Percentiles rank a stretch among this genome's conserved stretches.
Evolutionary conservation across 2,888 invertebrate genomes (phyloP).

Genomic region (Megaustenia siamemsis): DNA sequence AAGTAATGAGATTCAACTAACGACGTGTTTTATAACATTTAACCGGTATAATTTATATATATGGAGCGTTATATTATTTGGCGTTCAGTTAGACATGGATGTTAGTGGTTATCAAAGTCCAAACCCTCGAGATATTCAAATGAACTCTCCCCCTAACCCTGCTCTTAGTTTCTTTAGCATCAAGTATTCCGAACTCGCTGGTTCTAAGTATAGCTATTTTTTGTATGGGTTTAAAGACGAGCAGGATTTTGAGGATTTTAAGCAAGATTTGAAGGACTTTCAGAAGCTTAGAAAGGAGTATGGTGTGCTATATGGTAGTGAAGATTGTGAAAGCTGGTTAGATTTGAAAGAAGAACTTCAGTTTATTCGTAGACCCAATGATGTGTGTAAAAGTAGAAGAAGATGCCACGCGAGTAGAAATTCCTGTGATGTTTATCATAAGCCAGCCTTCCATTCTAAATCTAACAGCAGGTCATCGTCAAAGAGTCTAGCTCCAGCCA

Average conservation of each 20-base stretch:
- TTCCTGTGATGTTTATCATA: neutral
- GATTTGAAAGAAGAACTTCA: conserved; percentile 40
- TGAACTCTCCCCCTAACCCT: neutral
- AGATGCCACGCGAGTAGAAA: neutral
- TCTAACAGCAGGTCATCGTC: neutral
- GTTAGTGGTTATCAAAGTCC: conserved; percentile 38
- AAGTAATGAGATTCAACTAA: too few species aligned
- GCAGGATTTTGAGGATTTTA: conserved; percentile 75
- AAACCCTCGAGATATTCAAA: neutral
- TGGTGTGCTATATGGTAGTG: neutral
- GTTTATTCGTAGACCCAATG: conserved; percentile 42
- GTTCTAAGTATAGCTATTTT: conserved; percentile 35
- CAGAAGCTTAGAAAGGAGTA: conserved; percentile 53
- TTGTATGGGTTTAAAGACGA: conserved; percentile 61
- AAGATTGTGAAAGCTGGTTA: conserved; percentile 1
- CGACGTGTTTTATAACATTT: too few species aligned
- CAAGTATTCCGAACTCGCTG: conserved; percentile 45
- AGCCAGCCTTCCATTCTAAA: too few species aligned
- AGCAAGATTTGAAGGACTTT: conserved; percentile 70
- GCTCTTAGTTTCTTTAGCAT: conserved; percentile 37
- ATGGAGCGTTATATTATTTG: neutral
- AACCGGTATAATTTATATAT: neutral
- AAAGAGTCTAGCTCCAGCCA: neutral
- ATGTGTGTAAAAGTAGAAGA: conserved; percentile 39
- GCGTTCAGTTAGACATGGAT: conserved; percentile 38